Base-by-base conservation (phyloP, 2,113 vertebrate species). In the Miniopterus natalensis region DNA sequence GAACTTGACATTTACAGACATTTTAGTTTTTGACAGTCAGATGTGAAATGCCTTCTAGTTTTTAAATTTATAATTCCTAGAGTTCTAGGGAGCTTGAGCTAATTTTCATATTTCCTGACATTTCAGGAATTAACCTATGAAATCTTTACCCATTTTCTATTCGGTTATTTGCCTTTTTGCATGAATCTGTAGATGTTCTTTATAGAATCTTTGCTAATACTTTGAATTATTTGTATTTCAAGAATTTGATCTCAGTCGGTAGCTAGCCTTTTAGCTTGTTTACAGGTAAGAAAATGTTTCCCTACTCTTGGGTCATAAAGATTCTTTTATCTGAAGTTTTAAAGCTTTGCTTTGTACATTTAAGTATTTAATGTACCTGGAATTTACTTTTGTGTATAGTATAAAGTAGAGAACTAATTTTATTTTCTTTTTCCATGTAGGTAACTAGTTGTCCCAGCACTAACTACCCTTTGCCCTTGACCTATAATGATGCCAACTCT, bases 291-390 rank as follows among this genome's bases (percentile, higher is more conserved):
- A 85, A 92, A 85, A 80, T 15, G 10, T 93, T 74, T 90, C 15
- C 17, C 27, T 66, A 6, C 8, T 51, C 12, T 57, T 93, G 65
- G 5, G 36, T 86, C 49, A 80, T 77, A 65, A 79, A 94, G 31
- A 89, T 49, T 71, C n/a, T 81, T 88, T 78, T 75, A 74, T 83
- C 20, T 84, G 84, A 87, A 31, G 27, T 86, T 91, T n/a, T 89
- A 21, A 86, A 92, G 23, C 29, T 96, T 71, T 88, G 59, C n/a
- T 47, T 71, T 95, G 27, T 65, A 40, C 36, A 66, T 61, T 57
- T 84, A 86, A 51, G 66, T 88, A 51, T 93, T 71, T 84, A 11
- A 5, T 70, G 0, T 63, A 23, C 51, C 6, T 85, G 66, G 36
- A 59, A 77, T 49, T 81, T 63, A 42, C 29, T 88, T 94, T 45